Evolutionary conservation across 2,113 vertebrate species (phyloP), one percentile per base, ranked within the genome.

Genomic region (Todiramphus chloris): DNA sequence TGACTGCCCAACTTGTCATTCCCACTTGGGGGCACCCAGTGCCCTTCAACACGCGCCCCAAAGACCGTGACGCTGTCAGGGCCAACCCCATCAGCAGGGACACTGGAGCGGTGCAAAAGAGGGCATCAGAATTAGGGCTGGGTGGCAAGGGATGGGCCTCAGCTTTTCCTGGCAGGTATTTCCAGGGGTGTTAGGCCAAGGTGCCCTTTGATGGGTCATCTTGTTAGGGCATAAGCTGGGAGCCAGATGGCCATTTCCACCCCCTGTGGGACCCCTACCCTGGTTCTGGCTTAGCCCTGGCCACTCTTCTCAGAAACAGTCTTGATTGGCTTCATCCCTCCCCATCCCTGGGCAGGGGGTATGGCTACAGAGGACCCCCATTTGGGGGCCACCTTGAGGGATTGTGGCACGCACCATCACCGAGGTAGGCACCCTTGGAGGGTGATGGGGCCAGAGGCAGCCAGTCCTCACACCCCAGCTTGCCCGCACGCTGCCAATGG

Each of bases 341-440:
- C 43, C 25, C 10, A 2, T 53, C 51, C 35, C 25, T 1, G 3
- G 30, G 37, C 17, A 48, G 16, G 16, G n/a, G 8, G 1, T 33
- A 59, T 43, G 25, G 12, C 11, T 84, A 28, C 46, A 23, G 1
- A 2, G 24, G 39, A 70, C 39, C 18, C 21, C 14, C 10, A 31
- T 5, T 53, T 41, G 33, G 21, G 21, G n/a, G 35, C 55, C 4
- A 2, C 16, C 3, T 4, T 4, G 0, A 50, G 55, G n/a, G 20
- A 43, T 70, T 6, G 55, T 66, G 60, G 16, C 28, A 83, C 19
- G 30, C 11, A 1, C 28, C 28, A 35, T 0, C 0, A 0, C 5
- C 35, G 0, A 0, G 23, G 14, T 11, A 24, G 37, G 48, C 11
- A 9, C 37, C 48, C 33, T 17, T 0, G 1, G 28, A 12, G 10